These are phyloP conservation scores for Pseudotriccus pelzelni DNA, from an alignment of 2,797 vertebrate species.

Conservation along the genomic window DNA sequence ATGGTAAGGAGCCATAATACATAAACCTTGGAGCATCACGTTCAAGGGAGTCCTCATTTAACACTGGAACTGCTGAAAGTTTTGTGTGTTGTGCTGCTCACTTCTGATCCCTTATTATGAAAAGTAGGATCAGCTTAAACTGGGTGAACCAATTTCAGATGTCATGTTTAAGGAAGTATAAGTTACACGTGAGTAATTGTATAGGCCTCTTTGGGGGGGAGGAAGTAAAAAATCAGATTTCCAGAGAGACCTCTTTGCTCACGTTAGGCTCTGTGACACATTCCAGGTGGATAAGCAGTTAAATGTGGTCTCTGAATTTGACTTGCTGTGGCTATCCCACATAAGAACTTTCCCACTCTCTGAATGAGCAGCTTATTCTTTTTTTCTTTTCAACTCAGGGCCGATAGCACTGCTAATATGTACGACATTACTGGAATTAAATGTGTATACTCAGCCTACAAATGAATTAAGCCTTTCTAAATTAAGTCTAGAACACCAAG, in stretches of 20 bases:
- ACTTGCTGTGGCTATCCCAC: neutral
- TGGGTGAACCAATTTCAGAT: neutral
- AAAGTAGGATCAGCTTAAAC: neutral
- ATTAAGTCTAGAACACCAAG: neutral
- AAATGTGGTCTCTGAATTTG: neutral
- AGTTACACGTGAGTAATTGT: neutral
- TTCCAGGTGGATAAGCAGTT: neutral
- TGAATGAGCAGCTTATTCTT: neutral
- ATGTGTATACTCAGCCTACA: neutral
- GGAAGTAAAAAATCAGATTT: neutral
- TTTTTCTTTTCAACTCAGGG: neutral
- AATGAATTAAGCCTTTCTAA: neutral
- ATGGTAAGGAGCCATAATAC: slow-evolving; percentile 74
- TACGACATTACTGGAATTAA: neutral
- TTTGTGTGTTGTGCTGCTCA: neutral
- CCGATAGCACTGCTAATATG: neutral
- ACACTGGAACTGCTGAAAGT: neutral
- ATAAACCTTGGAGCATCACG: neutral
- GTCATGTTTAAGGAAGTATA: neutral
- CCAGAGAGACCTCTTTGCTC: neutral
- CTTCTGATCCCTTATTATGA: neutral
- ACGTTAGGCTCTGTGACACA: neutral
- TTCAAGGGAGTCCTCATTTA: neutral
- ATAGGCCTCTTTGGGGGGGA: neutral
- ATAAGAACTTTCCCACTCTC: neutral